Evolutionary conservation across 2,888 invertebrate species (phyloP), one percentile per base, ranked within the genome.

Genomic region (Drosophila peninsularis): DNA sequence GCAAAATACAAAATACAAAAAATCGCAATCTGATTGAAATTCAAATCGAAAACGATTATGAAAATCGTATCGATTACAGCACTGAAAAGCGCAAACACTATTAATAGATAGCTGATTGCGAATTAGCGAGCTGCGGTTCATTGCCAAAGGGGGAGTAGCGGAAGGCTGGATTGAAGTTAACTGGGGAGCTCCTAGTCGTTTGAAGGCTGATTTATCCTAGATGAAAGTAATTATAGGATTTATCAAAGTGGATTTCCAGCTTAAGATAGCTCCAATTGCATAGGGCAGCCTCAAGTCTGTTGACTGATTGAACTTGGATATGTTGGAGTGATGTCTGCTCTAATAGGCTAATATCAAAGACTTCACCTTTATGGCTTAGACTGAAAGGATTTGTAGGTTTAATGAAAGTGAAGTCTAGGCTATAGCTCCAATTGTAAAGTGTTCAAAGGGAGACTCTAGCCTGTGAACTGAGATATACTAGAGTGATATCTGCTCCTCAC

Each of bases 31-130:
- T 27, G 57, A 75, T 77, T 60, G 78, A 55, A 75, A 61, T 41
- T 54, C 41, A 62, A 71, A 53, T 47, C 36, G 37, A 57, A 58
- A 68, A 0, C 24, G 42, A 56, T 64, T 58, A 75, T 65, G 62
- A 61, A 80, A 78, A 87, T 67, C 72, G 71, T 83, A 88, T 83
- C 85, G 73, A 83, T 83, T 83, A 88, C 89, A 62, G 36, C 37
- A 44, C 24, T 30, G 54, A 58, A 63, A 64, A 37, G 64, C 57
- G 77, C 65, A 74, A 62, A 56, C 56, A 69, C 71, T 66, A 64
- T 58, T 54, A 42, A 50, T 53, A 50, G 55, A 80, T 58, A 24
- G 36, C 32, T n/a, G 62, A 24, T 14, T 19, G 17, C 30, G 11
- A 27, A 24, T 52, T 27, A 37, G 17, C 13, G 11, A 6, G 24